phyloP scores from a whole-genome alignment of 1,140 invertebrate genomes.

The Lordiphosa collinella region DNA sequence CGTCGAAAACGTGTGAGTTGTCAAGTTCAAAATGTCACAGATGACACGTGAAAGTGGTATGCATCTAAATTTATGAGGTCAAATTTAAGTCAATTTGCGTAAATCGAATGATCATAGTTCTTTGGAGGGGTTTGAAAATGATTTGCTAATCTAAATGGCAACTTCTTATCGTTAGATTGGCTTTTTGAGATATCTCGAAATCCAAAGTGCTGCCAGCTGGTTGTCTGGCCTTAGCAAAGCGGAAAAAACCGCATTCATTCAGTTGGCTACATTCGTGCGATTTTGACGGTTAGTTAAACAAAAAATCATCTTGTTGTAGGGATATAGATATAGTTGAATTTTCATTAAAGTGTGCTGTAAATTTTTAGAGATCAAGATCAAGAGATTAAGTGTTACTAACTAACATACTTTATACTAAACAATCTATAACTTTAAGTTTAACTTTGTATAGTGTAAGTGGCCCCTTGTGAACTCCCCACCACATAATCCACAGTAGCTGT shows the following conservation, averaged over 20 bases:
- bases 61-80: constrained; percentile 6
- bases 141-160: constrained; percentile 38
- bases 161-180: constrained; percentile 32
- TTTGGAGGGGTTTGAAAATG: not conserved
- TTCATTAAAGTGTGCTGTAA: too few relatives aligned
- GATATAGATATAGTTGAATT: too few relatives aligned
- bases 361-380: too few relatives aligned
- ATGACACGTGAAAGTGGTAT: constrained; percentile 19
- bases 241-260: constrained; percentile 30
- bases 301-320: too few relatives aligned
- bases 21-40: constrained; percentile 19
- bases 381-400: too few relatives aligned
- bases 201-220: constrained; percentile 22
- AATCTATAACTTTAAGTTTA: too few relatives aligned
- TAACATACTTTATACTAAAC: too few relatives aligned
- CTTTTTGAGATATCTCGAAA: constrained; percentile 22
- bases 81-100: not conserved
- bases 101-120: constrained; percentile 7
- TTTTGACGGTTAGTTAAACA: constrained; percentile 8
- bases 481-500: too few relatives aligned
- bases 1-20: constrained; percentile 56
- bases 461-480: too few relatives aligned
- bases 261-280: constrained; percentile 15
- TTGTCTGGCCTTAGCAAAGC: constrained; percentile 13
- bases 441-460: too few relatives aligned